Conservation (phyloP, 2,797 vertebrate species). For the Chelon labrosus region DNA sequence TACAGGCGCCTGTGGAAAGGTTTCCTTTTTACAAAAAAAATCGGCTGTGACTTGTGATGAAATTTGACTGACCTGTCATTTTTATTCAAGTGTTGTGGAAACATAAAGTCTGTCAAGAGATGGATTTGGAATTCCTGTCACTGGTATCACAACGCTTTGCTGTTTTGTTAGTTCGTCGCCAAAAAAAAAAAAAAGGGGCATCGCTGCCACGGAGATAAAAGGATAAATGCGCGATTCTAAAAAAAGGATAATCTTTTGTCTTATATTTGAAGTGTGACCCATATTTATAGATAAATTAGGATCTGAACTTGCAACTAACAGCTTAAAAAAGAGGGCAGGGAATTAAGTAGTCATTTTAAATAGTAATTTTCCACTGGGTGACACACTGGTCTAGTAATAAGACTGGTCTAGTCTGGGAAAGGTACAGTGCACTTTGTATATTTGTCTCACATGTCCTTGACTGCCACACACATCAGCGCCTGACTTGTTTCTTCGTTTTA, state of each 20-base stretch:
- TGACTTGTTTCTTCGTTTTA: conserved; percentile 59
- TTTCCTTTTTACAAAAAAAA: conserved; percentile 36
- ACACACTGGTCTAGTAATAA: conserved; percentile 46
- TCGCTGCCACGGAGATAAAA: conserved; percentile 47
- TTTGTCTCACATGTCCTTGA: conserved; percentile 57
- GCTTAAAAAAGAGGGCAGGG: conserved; percentile 59
- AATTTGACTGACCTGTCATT: conserved; percentile 57
- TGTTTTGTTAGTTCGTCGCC: conserved; percentile 41
- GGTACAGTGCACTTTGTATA: conserved; percentile 45
- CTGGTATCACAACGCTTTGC: background rate
- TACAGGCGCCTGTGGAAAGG: conserved; percentile 45
- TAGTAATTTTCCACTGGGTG: conserved; percentile 53
- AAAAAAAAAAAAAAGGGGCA: background rate
- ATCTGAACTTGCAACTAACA: conserved; percentile 65
- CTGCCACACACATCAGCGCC: conserved; percentile 50
- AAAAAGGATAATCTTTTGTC: conserved; percentile 52
- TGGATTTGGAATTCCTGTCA: conserved; percentile 40
- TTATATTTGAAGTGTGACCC: conserved; percentile 65
- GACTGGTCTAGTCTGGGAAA: conserved; percentile 33
- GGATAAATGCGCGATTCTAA: conserved; percentile 42
- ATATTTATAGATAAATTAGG: conserved; percentile 66
- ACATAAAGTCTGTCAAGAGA: conserved; percentile 51
- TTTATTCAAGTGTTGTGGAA: conserved; percentile 41
- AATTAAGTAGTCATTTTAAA: conserved; percentile 52
- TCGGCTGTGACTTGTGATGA: conserved; percentile 57